These are phyloP conservation scores for Rousettus madagascariensis DNA, from an alignment of 2,797 vertebrate species.

Conservation along the genomic window DNA sequence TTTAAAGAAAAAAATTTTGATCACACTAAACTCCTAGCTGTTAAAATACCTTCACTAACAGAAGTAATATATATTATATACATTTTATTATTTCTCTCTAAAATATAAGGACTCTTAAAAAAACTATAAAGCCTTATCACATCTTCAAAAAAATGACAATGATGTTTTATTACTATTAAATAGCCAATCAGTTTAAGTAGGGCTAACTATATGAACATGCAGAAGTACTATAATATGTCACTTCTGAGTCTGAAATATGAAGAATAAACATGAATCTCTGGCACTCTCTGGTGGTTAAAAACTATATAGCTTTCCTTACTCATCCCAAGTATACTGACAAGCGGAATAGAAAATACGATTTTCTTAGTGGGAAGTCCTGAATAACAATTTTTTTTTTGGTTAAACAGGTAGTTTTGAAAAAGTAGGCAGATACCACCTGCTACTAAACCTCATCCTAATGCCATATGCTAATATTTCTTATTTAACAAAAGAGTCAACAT, in stretches of 20 bases:
- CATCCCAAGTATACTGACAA: neutral
- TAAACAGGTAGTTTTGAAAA: slow-evolving; percentile 10
- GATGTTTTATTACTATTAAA: neutral
- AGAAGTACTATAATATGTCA: neutral
- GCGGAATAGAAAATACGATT: neutral
- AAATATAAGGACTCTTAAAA: neutral
- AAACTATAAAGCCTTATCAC: neutral
- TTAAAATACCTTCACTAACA: neutral
- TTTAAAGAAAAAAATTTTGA: neutral
- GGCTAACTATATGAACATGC: neutral
- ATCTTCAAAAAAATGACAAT: neutral
- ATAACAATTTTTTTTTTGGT: neutral
- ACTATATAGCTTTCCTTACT: neutral
- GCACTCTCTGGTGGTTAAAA: slow-evolving; percentile 85
- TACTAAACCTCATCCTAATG: slow-evolving; percentile 27
- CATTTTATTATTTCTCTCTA: slow-evolving; percentile 31
- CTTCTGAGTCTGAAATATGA: fast-evolving
- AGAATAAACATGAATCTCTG: slow-evolving; percentile 74
- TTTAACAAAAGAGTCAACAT: neutral
- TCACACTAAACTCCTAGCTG: neutral
- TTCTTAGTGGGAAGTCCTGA: neutral
- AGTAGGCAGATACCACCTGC: neutral
- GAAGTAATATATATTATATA: slow-evolving; percentile 35
- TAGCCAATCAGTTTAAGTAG: neutral
- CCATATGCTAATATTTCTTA: neutral